Conservation (phyloP, 2,797 vertebrate species). For the Chelon labrosus region DNA sequence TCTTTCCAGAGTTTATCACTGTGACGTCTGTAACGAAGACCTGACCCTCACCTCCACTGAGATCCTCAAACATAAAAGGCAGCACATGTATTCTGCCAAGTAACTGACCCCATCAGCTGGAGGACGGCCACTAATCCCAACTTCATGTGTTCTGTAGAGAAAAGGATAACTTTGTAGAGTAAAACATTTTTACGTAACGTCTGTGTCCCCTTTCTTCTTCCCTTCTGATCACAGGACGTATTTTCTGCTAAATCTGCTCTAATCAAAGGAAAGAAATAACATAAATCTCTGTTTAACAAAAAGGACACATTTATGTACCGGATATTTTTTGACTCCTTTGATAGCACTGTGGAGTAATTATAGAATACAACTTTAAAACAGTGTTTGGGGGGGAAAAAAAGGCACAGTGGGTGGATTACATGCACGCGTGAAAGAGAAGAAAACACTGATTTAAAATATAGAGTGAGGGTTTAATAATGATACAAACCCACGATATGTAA, state of each 20-base stretch:
- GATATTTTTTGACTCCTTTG: neutral
- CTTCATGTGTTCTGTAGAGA: neutral
- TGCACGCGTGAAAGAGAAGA: slow-evolving; percentile 51
- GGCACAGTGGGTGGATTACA: slow-evolving; percentile 35
- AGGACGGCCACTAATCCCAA: slow-evolving; percentile 3
- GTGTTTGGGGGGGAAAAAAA: slow-evolving; percentile 11
- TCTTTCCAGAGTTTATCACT: slow-evolving; percentile 87
- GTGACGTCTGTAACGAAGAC: slow-evolving; percentile 86
- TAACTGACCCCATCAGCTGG: slow-evolving; percentile 28
- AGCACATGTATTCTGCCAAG: slow-evolving; percentile 81
- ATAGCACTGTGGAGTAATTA: neutral
- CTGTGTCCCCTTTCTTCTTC: slow-evolving; percentile 1
- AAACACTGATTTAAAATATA: slow-evolving; percentile 86
- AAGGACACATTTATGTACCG: neutral
- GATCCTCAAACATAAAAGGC: slow-evolving; percentile 91
- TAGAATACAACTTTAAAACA: slow-evolving; percentile 12
- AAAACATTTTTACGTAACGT: slow-evolving; percentile 5
- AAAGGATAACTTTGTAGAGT: neutral
- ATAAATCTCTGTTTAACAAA: neutral
- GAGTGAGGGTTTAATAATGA: slow-evolving; percentile 92
- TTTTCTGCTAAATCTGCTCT: neutral
- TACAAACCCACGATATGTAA: slow-evolving; percentile 92
- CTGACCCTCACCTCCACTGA: slow-evolving; percentile 90
- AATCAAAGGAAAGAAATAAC: slow-evolving; percentile 10
- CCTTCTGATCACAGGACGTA: slow-evolving; percentile 15